phyloP scores from a whole-genome alignment of 2,888 invertebrate species.

The Ochlodes sylvanus region DNA sequence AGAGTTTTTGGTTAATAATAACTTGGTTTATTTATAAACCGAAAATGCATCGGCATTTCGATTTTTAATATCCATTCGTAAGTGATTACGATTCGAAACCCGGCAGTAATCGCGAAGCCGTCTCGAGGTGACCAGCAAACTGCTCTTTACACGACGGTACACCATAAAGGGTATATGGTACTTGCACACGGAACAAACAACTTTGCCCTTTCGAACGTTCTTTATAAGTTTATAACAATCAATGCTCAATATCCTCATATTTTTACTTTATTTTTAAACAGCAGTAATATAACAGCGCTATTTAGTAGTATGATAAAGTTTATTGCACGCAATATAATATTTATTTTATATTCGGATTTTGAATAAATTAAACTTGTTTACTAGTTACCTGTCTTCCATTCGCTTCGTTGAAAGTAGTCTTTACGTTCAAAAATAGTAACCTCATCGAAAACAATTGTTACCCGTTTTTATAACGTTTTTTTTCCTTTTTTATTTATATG shows the following conservation, averaged over 20 bases:
- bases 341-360: too few relatives aligned
- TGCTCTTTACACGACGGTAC: conserved; percentile 65
- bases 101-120: conserved; percentile 71
- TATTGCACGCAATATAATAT: too few relatives aligned
- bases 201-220: conserved; percentile 29
- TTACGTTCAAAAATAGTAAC: too few relatives aligned
- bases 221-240: conserved; percentile 27
- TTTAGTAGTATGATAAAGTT: too few relatives aligned
- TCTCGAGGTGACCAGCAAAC: conserved; percentile 65
- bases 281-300: background rate
- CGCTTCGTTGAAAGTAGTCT: too few relatives aligned
- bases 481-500: too few relatives aligned
- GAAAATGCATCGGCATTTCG: conserved; percentile 61
- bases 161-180: conserved; percentile 59
- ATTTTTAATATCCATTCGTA: conserved; percentile 61
- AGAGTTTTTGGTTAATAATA: background rate
- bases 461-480: too few relatives aligned
- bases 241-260: conserved; percentile 2
- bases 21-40: background rate
- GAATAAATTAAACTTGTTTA: too few relatives aligned
- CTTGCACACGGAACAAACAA: conserved; percentile 47
- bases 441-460: too few relatives aligned
- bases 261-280: conserved; percentile 5
- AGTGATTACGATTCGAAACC: conserved; percentile 55
- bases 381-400: too few relatives aligned